phyloP scores from a whole-genome alignment of 2,797 vertebrate species.

The Babyrousa celebensis region DNA sequence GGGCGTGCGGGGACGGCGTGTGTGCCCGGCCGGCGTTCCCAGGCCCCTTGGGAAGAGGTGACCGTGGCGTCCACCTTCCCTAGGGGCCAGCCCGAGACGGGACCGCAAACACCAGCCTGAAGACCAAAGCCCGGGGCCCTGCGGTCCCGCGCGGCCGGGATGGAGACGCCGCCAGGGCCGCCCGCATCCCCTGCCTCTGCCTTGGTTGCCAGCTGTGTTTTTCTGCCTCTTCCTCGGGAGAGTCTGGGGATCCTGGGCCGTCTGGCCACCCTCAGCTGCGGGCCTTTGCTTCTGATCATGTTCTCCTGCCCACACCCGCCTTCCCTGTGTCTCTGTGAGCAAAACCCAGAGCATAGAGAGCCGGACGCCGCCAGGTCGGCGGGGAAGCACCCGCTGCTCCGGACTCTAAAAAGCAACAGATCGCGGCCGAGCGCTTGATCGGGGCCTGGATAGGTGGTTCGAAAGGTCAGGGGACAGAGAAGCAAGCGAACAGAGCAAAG shows the following conservation, averaged over 20 bases:
- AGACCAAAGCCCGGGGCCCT: neutral
- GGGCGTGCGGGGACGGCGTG: neutral
- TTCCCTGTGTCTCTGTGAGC: neutral
- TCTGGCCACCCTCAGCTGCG: constrained; percentile 17
- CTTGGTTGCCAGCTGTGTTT: neutral
- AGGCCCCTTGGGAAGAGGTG: neutral
- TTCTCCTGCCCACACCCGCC: neutral
- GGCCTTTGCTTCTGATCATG: neutral
- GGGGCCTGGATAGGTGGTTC: neutral
- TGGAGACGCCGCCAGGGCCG: neutral
- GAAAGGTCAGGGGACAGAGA: neutral
- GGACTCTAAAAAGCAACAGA: neutral
- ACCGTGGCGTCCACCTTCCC: neutral
- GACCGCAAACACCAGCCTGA: neutral
- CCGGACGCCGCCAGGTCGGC: neutral
- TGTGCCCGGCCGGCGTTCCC: neutral
- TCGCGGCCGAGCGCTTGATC: neutral
- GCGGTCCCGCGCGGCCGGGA: neutral
- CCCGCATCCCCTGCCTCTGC: neutral
- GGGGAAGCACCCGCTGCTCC: neutral
- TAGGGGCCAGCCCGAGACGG: neutral
- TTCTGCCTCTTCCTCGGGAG: neutral
- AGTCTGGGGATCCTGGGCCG: neutral
- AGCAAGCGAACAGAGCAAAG: neutral
- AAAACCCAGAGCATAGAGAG: neutral